A percentile compares a stretch with the other conserved stretches of the same genome.
These are phyloP conservation scores for Heliconius nattereri DNA, from an alignment of 1,140 invertebrate genomes.

Conservation along the genomic window DNA sequence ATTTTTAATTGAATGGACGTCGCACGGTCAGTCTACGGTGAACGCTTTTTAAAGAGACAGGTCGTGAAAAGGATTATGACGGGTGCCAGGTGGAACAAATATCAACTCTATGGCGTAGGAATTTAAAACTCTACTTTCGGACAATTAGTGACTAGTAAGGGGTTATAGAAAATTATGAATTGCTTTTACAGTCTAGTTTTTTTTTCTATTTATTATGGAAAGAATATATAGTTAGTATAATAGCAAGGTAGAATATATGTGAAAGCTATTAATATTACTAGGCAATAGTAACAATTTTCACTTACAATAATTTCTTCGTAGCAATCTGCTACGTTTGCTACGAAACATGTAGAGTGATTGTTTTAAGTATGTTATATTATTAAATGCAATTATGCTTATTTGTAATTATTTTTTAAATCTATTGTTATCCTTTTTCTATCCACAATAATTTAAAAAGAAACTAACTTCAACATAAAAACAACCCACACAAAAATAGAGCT, in stretches of 20 bases:
- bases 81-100: conserved; percentile 22
- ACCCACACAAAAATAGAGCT: not conserved
- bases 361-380: not conserved
- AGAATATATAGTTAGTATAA: not conserved
- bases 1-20: conserved; percentile 80
- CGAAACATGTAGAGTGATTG: conserved; percentile 31
- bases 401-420: not conserved
- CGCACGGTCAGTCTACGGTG: conserved; percentile 65
- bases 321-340: conserved; percentile 47
- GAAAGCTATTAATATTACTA: not conserved
- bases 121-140: conserved; percentile 3
- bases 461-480: conserved; percentile 10
- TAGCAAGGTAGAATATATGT: not conserved
- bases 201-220: conserved; percentile 15
- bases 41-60: conserved; percentile 33
- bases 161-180: conserved; percentile 11
- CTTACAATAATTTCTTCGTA: conserved; percentile 34
- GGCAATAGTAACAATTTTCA: not conserved
- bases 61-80: conserved; percentile 29
- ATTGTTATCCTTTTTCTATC: not conserved
- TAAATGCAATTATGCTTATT: not conserved
- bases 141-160: conserved; percentile 1
- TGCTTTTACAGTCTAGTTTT: conserved; percentile 6
- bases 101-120: conserved; percentile 21
- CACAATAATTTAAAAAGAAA: not conserved